These are phyloP conservation scores for Lindbergichthys nudifrons DNA, from an alignment of 2,797 vertebrate genomes.

Conservation along the genomic window DNA sequence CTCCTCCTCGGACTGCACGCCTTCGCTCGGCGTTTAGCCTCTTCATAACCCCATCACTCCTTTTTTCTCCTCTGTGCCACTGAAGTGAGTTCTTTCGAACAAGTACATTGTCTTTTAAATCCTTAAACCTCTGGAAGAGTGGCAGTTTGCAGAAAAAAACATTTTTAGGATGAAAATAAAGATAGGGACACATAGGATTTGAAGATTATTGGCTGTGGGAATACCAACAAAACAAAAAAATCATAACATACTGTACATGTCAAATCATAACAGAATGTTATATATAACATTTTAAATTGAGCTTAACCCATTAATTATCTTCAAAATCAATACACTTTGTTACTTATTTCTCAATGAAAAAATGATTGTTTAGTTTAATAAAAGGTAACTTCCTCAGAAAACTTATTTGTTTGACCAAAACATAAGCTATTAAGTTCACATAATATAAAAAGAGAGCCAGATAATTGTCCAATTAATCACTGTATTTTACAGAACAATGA, in stretches of 20 bases:
- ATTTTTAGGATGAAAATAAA: background rate
- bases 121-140: background rate
- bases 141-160: background rate
- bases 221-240: too few species aligned
- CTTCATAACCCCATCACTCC: slow-evolving; percentile 71
- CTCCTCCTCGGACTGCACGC: slow-evolving; percentile 52
- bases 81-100: slow-evolving; percentile 6
- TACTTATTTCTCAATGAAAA: background rate
- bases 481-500: too few species aligned
- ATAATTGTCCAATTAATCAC: too few species aligned
- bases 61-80: slow-evolving; percentile 45
- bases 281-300: background rate
- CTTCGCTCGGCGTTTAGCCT: slow-evolving; percentile 69
- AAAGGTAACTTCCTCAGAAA: background rate
- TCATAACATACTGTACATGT: too few species aligned
- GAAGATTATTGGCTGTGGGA: too few species aligned
- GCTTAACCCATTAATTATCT: background rate
- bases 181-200: background rate
- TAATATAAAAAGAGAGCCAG: too few species aligned
- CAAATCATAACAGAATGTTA: too few species aligned
- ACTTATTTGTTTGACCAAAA: too few species aligned
- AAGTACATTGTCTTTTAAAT: background rate
- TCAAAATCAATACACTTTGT: background rate
- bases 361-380: background rate
- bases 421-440: too few species aligned